Base-by-base conservation (phyloP, 2,797 vertebrate genomes). In the Brachymystax lenok region DNA sequence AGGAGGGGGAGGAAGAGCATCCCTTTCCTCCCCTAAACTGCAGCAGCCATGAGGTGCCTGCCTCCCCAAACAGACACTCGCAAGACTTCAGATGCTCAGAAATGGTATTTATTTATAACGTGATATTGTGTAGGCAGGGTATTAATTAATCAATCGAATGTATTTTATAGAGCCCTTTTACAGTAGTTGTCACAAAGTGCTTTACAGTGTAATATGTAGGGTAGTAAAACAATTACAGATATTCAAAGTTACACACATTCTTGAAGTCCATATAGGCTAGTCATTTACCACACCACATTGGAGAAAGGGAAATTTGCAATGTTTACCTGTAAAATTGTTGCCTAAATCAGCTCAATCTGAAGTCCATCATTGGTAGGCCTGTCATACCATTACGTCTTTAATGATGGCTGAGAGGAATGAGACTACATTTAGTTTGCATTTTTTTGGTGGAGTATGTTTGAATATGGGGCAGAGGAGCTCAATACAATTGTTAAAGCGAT, bases 1-100 rank as follows among this genome's bases (percentile, higher is more conserved):
- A 64, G 71, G 59, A 74, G 78, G 71, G 76, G 52, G 75, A 70
- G 81, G 76, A 64, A 69, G 56, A 73, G 78, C 73, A 61, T 7
- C 30, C 61, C 27, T 71, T 30, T 54, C 17, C 21, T 52, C 24
- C 56, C 70, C 21, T 27, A 54, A 24, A 24, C 19, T 51, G 69
- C 19, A 33, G 19, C 30, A 33, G 19, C 30, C 71, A 35, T 52
- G 28, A 28, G 28, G 51, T 52, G 28, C 4, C 24, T 28, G 14
- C 13, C 35, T 46, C 40, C 40, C 40, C 40, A 40, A 40, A 40
- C 19, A 46, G 19, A 69, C 68, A 46, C 3, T 35, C 46, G 24
- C 14, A 71, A n/a, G 33, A 46, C 5, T 24, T 40, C 40, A 71
- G 19, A n/a, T 71, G 14, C 46, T 50, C 69, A 51, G 21, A 1